phyloP scores from a whole-genome alignment of 2,888 invertebrate genomes.

The Drosophila rubida region DNA sequence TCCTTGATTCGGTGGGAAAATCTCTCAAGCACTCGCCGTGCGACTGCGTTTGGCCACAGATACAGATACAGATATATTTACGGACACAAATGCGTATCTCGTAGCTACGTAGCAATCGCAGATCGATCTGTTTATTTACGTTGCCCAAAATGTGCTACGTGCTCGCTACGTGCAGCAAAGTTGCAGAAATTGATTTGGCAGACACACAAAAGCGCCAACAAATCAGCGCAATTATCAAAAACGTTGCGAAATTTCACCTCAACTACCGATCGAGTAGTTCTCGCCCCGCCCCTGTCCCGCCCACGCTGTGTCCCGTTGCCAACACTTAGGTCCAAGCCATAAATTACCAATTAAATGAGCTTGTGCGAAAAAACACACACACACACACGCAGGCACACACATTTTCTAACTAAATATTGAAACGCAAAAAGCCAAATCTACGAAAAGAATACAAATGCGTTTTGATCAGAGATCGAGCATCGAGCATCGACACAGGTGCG shows the following conservation, averaged over 20 bases:
- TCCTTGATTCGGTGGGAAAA: slow-evolving; percentile 60
- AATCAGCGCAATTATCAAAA: slow-evolving; percentile 74
- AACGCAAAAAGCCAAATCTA: slow-evolving; percentile 71
- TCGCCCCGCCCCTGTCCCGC: background rate
- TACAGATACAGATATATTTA: background rate
- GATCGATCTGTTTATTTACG: slow-evolving; percentile 60
- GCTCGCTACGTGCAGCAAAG: slow-evolving; percentile 60
- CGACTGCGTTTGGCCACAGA: slow-evolving; percentile 1
- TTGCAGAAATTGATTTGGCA: slow-evolving; percentile 73
- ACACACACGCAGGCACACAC: slow-evolving; percentile 29
- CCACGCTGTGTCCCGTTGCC: background rate
- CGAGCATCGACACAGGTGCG: slow-evolving; percentile 5
- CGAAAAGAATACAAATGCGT: slow-evolving; percentile 53
- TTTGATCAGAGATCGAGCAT: slow-evolving; percentile 26
- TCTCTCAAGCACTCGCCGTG: slow-evolving; percentile 36
- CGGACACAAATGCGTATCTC: slow-evolving; percentile 2
- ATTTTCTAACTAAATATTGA: slow-evolving; percentile 73
- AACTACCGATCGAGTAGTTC: slow-evolving; percentile 24
- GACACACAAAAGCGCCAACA: slow-evolving; percentile 48
- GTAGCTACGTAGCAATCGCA: slow-evolving; percentile 20
- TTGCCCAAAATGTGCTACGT: slow-evolving; percentile 42
- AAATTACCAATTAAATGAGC: slow-evolving; percentile 80
- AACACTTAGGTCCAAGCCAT: slow-evolving; percentile 47
- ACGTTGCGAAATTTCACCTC: slow-evolving; percentile 41
- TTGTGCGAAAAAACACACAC: slow-evolving; percentile 65